These are phyloP conservation scores for Taurulus bubalis DNA, from an alignment of 2,113 vertebrate species.

Conservation along the genomic window DNA sequence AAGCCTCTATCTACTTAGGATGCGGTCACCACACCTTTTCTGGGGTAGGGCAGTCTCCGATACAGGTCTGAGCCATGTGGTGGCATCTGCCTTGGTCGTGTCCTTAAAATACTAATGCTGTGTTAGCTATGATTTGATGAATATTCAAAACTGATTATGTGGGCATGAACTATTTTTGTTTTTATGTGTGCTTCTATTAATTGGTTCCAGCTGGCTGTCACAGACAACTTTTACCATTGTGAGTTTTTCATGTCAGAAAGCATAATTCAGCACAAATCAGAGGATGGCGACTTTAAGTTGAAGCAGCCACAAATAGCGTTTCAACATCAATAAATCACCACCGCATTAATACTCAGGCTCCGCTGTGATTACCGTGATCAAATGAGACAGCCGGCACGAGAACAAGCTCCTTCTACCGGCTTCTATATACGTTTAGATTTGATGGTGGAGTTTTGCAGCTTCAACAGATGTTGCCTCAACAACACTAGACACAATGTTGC, in stretches of 20 bases:
- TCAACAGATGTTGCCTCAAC: not conserved
- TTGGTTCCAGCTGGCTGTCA: not conserved
- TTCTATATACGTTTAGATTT: not conserved
- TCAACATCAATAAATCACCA: slow-evolving; percentile 54
- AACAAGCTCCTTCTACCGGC: not conserved
- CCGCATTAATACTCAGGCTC: slow-evolving; percentile 38
- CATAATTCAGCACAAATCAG: slow-evolving; percentile 20
- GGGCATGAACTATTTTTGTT: not conserved
- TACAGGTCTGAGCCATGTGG: not conserved
- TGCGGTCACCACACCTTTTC: slow-evolving; percentile 11
- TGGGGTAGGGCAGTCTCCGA: not conserved
- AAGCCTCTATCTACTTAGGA: slow-evolving; percentile 21
- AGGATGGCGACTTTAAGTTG: slow-evolving; percentile 22
- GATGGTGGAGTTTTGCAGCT: not conserved
- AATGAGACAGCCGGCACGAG: slow-evolving; percentile 10
- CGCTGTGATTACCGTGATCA: slow-evolving; percentile 42
- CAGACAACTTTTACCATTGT: slow-evolving; percentile 4
- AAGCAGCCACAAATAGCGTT: slow-evolving; percentile 40
- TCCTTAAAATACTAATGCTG: slow-evolving; percentile 14
- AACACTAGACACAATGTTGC: not conserved
- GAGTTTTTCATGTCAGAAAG: slow-evolving; percentile 37
- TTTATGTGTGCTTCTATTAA: slow-evolving; percentile 3
- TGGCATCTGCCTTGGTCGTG: not conserved
- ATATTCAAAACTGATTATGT: slow-evolving; percentile 20
- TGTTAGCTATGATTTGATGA: not conserved